These are phyloP conservation scores for Lottia scabra DNA, from an alignment of 2,888 invertebrate species.

Conservation along the genomic window DNA sequence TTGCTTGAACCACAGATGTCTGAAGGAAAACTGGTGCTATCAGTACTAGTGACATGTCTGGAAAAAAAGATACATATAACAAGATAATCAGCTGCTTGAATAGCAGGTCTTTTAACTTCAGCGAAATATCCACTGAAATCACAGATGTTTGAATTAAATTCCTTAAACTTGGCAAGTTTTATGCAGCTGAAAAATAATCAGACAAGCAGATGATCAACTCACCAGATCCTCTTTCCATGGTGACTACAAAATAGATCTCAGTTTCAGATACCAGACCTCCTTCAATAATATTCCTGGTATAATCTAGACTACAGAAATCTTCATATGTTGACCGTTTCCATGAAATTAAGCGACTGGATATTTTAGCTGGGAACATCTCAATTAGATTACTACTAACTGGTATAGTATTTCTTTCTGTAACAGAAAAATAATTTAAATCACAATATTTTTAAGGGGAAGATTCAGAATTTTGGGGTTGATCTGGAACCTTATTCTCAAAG, in stretches of 20 bases:
- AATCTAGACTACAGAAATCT: constrained; percentile 72
- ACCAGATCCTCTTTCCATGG: constrained; percentile 83
- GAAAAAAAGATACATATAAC: too few relatives aligned
- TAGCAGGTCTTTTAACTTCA: too few relatives aligned
- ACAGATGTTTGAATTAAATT: too few relatives aligned
- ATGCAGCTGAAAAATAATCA: neutral
- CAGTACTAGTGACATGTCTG: too few relatives aligned
- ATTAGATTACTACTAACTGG: constrained; percentile 53
- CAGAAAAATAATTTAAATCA: constrained; percentile 33
- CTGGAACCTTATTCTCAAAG: too few relatives aligned
- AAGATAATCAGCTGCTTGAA: too few relatives aligned
- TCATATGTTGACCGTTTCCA: constrained; percentile 80
- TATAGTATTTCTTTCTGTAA: constrained; percentile 59
- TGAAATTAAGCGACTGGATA: constrained; percentile 73
- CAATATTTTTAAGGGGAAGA: too few relatives aligned
- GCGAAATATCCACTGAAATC: too few relatives aligned
- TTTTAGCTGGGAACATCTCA: constrained; percentile 66
- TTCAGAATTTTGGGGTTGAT: too few relatives aligned
- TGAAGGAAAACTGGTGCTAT: too few relatives aligned
- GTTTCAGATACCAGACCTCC: constrained; percentile 65
- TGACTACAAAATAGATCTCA: constrained; percentile 78
- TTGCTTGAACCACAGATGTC: too few relatives aligned
- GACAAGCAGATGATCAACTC: constrained; percentile 38
- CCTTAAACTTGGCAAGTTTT: too few relatives aligned
- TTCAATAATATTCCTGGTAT: constrained; percentile 44